Conservation (phyloP, 2,797 vertebrate genomes). For the Myotis vivesi region DNA sequence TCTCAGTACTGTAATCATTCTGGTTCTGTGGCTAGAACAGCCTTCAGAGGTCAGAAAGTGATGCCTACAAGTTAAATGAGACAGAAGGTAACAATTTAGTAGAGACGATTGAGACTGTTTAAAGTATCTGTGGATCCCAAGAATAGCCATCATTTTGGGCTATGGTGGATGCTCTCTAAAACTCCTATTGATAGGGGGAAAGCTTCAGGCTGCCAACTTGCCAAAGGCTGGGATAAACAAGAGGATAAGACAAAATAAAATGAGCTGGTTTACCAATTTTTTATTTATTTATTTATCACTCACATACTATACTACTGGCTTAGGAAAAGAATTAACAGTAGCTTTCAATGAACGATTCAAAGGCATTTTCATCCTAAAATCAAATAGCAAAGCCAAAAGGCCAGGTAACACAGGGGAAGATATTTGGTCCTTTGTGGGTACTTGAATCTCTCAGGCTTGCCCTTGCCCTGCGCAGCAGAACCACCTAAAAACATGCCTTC, state of each 20-base stretch:
- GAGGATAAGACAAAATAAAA: background rate
- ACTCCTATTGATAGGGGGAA: background rate
- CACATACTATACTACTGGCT: background rate
- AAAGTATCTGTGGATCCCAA: background rate
- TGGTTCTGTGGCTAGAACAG: background rate
- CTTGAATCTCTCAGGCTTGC: background rate
- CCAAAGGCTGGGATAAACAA: conserved; percentile 1
- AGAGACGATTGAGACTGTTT: background rate
- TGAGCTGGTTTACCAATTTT: background rate
- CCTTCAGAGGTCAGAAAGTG: conserved; percentile 26
- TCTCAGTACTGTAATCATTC: background rate
- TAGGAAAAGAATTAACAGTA: conserved; percentile 6
- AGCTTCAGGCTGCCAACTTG: background rate
- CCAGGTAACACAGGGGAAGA: background rate
- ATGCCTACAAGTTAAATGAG: background rate
- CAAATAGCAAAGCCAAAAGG: background rate
- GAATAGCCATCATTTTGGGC: background rate
- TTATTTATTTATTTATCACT: background rate
- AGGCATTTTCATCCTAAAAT: background rate
- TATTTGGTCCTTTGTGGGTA: fast-evolving
- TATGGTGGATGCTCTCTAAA: background rate
- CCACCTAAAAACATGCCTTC: background rate
- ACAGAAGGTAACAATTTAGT: background rate
- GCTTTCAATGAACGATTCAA: conserved; percentile 32
- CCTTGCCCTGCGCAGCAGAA: background rate